phyloP scores from a whole-genome alignment of 2,113 vertebrate species.

The Tor tambroides region DNA sequence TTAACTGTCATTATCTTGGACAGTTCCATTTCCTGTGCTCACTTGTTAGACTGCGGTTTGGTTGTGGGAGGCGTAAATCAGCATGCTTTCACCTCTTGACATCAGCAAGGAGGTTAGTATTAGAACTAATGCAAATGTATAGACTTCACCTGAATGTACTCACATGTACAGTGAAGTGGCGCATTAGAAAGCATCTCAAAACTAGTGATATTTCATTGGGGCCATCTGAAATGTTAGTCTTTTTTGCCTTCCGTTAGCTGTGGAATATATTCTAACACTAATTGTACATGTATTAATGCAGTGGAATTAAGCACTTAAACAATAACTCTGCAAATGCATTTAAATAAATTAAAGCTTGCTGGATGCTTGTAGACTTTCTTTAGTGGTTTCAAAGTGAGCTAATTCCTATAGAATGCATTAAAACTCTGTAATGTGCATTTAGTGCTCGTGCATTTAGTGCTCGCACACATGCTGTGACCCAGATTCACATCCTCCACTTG shows the following conservation, averaged over 20 bases:
- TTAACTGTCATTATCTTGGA: not conserved
- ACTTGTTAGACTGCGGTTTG: not conserved
- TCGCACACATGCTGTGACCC: not conserved
- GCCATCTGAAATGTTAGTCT: not conserved
- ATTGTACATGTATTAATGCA: not conserved
- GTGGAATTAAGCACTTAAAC: conserved; percentile 12
- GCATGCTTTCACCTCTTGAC: not conserved
- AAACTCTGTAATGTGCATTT: not conserved
- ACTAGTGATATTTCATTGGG: not conserved
- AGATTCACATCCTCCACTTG: not conserved
- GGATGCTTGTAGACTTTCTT: not conserved
- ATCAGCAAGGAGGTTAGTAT: not conserved
- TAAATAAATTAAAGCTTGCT: conserved; percentile 12
- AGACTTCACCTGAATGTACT: not conserved
- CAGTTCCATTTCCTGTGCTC: not conserved
- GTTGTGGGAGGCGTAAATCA: not conserved
- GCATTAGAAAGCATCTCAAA: not conserved
- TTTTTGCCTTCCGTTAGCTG: not conserved
- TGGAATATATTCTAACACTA: conserved; percentile 31
- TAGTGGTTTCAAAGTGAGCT: not conserved
- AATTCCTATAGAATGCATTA: not conserved
- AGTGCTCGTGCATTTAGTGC: not conserved
- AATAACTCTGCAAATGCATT: not conserved
- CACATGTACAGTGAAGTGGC: not conserved
- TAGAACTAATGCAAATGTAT: not conserved